phyloP scores from a whole-genome alignment of 2,113 vertebrate species.

The Prochilodus magdalenae region DNA sequence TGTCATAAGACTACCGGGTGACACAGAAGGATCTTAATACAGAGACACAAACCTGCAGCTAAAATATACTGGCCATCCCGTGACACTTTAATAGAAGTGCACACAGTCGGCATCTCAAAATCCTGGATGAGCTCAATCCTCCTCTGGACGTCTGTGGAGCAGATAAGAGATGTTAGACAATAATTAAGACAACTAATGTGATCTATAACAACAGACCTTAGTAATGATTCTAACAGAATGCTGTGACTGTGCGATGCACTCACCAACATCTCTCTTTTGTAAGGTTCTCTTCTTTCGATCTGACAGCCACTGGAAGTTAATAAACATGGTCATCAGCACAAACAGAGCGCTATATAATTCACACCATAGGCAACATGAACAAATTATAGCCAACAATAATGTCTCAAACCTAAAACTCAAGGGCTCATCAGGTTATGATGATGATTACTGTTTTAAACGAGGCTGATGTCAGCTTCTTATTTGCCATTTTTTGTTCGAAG shows the following conservation, averaged over 20 bases:
- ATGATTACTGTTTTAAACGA: too few species aligned
- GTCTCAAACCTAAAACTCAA: too few species aligned
- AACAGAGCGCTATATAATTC: background rate
- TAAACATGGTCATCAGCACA: background rate
- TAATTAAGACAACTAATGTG: background rate
- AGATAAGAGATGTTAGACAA: background rate
- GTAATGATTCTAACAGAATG: too few species aligned
- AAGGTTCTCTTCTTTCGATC: slow-evolving; percentile 93
- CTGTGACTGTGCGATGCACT: slow-evolving; percentile 63
- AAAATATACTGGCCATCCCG: slow-evolving; percentile 95
- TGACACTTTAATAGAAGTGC: slow-evolving; percentile 91
- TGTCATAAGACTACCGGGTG: background rate
- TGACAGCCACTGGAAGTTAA: slow-evolving; percentile 87
- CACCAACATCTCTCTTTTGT: slow-evolving; percentile 95
- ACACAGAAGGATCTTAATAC: background rate
- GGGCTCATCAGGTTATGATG: too few species aligned
- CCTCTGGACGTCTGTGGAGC: slow-evolving; percentile 84
- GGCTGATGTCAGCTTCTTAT: too few species aligned
- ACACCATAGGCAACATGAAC: background rate
- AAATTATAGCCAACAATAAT: background rate
- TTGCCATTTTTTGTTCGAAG: too few species aligned
- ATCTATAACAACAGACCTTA: too few species aligned
- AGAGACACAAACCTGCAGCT: slow-evolving; percentile 84
- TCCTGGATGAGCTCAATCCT: slow-evolving; percentile 99
- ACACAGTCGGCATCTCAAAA: slow-evolving; percentile 97